Base-by-base conservation (phyloP, 30 jellyfish, hydroid and myxozoan species). In the Turritopsis dohrnii region DNA sequence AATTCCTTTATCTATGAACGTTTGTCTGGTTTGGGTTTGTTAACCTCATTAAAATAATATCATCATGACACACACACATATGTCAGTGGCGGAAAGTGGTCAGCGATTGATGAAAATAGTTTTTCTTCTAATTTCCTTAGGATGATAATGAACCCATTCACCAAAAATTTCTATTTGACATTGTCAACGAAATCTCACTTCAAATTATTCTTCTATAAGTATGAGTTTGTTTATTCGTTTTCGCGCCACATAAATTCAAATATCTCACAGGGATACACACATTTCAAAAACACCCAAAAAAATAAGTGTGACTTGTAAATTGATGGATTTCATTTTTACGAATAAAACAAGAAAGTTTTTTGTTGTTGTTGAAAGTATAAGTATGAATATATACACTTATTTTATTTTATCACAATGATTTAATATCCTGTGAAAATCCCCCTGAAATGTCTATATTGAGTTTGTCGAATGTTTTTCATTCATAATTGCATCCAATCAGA, bases 401-500 rank as follows among this genome's bases (percentile, higher is more conserved):
- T 41, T 41, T 41, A 41, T 41, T 3, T 41, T 5, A 41, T 41
- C 60, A 41, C 13, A 41, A 3, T 13, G 13, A 41, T 41, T 41
- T 41, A 5, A 5, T 5, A 41, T 41, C 60, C 13, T 41, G 9
- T 41, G 5, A 41, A 41, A 41, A 3, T 41, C 60, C 60, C 60
- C 60, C 60, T 41, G 60, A 41, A 41, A 3, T 41, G 60, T 41
- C 60, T 41, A 41, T 41, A 41, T 41, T 1, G 77, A 69, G 30
- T 69, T 69, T 27, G 31, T 69, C 28, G 77, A 69, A 27, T 27
- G 77, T 69, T 69, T 69, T 69, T 69, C 77, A 69, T 69, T 69
- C 77, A 69, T 69, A 27, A 69, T 69, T 69, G 9, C 30, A 69
- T 8, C 77, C 77, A 7, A 69, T 69, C 31, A 69, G 30, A 69